These are phyloP conservation scores for Scartelaos histophorus DNA, from an alignment of 2,113 vertebrate species.

Conservation along the genomic window DNA sequence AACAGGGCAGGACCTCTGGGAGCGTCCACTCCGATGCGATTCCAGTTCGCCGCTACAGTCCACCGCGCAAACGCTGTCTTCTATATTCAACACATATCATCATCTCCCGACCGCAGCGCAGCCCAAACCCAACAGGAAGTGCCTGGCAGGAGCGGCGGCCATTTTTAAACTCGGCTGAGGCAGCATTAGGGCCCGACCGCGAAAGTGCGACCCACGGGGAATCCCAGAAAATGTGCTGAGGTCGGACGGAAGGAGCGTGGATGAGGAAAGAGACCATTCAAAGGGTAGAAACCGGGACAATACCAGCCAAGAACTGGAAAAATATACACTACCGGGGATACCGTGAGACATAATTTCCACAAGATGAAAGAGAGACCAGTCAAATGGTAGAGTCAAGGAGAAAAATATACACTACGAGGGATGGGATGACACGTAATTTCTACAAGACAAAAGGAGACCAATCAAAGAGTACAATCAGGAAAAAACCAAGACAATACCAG, in stretches of 20 bases:
- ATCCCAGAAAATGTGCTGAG: constrained; percentile 4
- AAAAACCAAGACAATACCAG: too few relatives aligned
- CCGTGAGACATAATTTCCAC: too few relatives aligned
- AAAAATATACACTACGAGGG: too few relatives aligned
- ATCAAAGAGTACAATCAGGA: too few relatives aligned
- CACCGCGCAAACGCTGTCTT: neutral
- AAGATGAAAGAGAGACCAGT: too few relatives aligned
- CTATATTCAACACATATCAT: constrained; percentile 14
- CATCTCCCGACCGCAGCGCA: neutral
- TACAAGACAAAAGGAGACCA: too few relatives aligned
- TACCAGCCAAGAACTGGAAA: too few relatives aligned
- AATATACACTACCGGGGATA: too few relatives aligned
- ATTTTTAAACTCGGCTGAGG: constrained; percentile 7
- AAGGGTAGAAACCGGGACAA: neutral
- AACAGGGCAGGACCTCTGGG: neutral
- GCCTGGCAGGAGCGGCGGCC: neutral
- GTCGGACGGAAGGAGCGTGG: neutral
- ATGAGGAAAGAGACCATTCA: neutral
- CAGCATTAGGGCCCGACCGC: constrained; percentile 7
- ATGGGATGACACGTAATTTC: too few relatives aligned
- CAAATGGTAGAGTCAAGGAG: too few relatives aligned
- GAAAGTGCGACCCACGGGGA: neutral
- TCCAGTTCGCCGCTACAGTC: neutral
- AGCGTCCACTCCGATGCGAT: neutral
- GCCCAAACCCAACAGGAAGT: constrained; percentile 11